Evolutionary conservation across 2,888 invertebrate species (phyloP).

Genomic region (Strigamia transsilvanica): DNA sequence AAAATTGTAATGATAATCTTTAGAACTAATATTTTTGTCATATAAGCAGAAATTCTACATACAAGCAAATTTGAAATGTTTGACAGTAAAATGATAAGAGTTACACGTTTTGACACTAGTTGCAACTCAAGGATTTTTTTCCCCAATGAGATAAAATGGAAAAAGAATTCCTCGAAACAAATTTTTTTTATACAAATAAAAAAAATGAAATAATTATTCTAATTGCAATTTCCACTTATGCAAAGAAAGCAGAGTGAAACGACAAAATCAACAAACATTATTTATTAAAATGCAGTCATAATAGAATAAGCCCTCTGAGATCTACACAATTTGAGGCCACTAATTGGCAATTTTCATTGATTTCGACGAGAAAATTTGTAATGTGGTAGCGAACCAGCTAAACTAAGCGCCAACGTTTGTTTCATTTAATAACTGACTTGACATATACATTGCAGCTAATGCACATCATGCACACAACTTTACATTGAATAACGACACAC

Average conservation of each 20-base stretch:
- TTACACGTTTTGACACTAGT: neutral
- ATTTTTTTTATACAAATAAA: too few species aligned
- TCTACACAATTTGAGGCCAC: neutral
- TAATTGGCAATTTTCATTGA: conserved; percentile 2
- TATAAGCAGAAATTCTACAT: too few species aligned
- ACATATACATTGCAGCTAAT: too few species aligned
- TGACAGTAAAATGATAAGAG: neutral
- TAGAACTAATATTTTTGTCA: too few species aligned
- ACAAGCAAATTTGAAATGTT: neutral
- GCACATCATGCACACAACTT: too few species aligned
- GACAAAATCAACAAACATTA: neutral
- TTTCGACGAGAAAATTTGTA: neutral
- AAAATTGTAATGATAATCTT: too few species aligned
- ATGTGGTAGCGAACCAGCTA: neutral
- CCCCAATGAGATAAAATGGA: neutral
- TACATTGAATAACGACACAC: too few species aligned
- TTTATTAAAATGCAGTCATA: neutral
- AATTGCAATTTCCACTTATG: neutral
- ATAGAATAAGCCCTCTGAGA: neutral
- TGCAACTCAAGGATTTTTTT: neutral
- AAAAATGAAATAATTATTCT: too few species aligned
- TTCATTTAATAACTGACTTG: too few species aligned
- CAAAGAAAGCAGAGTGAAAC: neutral
- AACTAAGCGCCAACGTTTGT: too few species aligned
- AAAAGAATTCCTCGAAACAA: too few species aligned